Percentiles rank a stretch among this genome's conserved stretches.
These are phyloP conservation scores for Salticus scenicus DNA, from an alignment of 2,888 invertebrate genomes.

Conservation along the genomic window DNA sequence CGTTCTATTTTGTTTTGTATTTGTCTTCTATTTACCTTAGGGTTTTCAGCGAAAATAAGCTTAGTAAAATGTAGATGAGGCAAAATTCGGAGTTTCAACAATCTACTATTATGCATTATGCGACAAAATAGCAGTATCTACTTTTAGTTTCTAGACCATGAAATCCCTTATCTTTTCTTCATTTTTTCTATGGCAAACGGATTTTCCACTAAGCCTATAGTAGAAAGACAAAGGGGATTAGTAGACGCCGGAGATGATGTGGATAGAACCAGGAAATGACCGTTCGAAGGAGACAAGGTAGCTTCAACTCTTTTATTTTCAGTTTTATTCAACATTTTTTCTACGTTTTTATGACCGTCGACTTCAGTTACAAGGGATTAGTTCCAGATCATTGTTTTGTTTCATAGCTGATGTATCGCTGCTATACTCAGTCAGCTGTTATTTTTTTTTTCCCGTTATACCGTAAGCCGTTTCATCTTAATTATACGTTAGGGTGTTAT, in stretches of 20 bases:
- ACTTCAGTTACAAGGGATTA: conserved; percentile 51
- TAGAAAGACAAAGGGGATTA: conserved; percentile 62
- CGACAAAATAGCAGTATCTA: not conserved
- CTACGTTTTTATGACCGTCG: conserved; percentile 50
- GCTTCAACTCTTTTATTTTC: conserved; percentile 43
- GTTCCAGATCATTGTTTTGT: conserved; percentile 53
- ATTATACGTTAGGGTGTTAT: not conserved
- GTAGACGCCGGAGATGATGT: conserved; percentile 23
- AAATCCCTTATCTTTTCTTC: conserved; percentile 41
- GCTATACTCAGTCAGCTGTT: not conserved
- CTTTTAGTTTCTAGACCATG: conserved; percentile 28
- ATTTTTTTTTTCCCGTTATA: not conserved
- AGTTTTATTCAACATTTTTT: conserved; percentile 30
- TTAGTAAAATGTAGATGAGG: no score
- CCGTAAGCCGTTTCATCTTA: not conserved
- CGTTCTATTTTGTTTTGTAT: no score
- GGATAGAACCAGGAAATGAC: conserved; percentile 43
- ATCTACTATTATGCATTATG: not conserved
- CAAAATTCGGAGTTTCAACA: not conserved
- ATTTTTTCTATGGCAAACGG: conserved; percentile 31
- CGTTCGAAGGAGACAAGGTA: conserved; percentile 50
- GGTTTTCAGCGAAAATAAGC: no score
- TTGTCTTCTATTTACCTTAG: no score
- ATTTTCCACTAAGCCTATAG: conserved; percentile 45
- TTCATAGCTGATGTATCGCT: not conserved